phyloP scores from a whole-genome alignment of 2,888 invertebrate species.

The Scaptomyza caliginosa region DNA sequence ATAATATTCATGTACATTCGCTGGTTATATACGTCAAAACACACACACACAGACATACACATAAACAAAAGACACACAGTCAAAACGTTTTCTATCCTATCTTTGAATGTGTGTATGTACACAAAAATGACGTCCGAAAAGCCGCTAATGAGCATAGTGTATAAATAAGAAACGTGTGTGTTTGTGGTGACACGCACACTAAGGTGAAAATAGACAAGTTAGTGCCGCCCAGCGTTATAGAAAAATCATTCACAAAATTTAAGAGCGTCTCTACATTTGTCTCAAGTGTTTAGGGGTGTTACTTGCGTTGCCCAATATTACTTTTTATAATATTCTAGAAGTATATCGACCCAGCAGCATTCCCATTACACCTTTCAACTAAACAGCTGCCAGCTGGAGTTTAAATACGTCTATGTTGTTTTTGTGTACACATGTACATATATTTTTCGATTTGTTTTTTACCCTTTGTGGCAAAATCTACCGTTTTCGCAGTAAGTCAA shows the following conservation, averaged over 20 bases:
- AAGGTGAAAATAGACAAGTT: slow-evolving; percentile 35
- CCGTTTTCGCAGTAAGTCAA: slow-evolving; percentile 29
- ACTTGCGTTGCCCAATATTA: not conserved
- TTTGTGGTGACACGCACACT: slow-evolving; percentile 30
- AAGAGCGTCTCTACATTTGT: slow-evolving; percentile 4
- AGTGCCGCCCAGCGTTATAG: slow-evolving; percentile 15
- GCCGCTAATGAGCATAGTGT: slow-evolving; percentile 61
- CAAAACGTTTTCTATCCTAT: slow-evolving; percentile 1
- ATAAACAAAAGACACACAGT: slow-evolving; percentile 1
- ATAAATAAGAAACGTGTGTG: slow-evolving; percentile 34
- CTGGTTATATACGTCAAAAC: not conserved
- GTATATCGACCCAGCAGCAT: slow-evolving; percentile 20
- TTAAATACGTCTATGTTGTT: not conserved
- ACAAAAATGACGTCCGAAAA: slow-evolving; percentile 61
- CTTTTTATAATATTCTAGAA: not conserved
- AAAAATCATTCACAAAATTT: slow-evolving; percentile 27
- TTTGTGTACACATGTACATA: not conserved
- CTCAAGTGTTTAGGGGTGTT: not conserved
- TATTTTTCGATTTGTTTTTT: slow-evolving; percentile 26
- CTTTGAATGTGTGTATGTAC: slow-evolving; percentile 16
- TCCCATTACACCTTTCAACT: slow-evolving; percentile 1
- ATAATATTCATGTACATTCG: slow-evolving; percentile 9
- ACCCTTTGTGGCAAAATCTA: slow-evolving; percentile 33
- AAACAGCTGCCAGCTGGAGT: slow-evolving; percentile 31
- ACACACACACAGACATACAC: slow-evolving; percentile 1